phyloP scores from a whole-genome alignment of 2,888 invertebrate species.

The Leptinotarsa peninsularis region DNA sequence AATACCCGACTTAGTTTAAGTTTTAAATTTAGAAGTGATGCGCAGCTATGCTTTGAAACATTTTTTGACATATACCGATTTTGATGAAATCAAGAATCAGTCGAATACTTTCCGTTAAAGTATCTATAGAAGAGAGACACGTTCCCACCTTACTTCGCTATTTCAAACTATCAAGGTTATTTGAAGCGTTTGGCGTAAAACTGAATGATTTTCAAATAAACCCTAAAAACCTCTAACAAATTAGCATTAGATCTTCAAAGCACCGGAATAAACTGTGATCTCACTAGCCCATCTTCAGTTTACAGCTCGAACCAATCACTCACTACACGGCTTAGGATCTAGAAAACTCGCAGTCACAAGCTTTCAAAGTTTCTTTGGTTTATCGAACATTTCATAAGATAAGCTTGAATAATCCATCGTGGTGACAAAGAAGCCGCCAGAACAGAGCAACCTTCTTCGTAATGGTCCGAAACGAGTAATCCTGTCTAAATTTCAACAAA shows the following conservation, averaged over 20 bases:
- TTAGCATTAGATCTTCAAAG: background rate
- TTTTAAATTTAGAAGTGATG: no score
- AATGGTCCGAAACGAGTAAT: constrained; percentile 8
- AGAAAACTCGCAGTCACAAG: background rate
- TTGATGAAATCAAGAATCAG: no score
- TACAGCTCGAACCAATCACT: background rate
- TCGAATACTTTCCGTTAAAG: no score
- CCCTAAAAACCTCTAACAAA: background rate
- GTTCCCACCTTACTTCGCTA: no score
- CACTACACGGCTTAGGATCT: background rate
- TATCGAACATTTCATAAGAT: background rate
- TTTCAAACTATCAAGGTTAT: no score
- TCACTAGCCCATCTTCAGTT: background rate
- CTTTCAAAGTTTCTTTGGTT: background rate
- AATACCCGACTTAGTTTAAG: no score
- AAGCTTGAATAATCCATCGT: background rate
- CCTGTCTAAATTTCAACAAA: constrained; percentile 2
- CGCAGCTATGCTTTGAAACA: no score
- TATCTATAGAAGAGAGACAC: no score
- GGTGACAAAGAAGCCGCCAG: constrained; percentile 5
- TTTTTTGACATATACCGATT: no score
- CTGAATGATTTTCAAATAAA: no score
- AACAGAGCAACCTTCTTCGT: background rate
- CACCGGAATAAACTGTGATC: background rate
- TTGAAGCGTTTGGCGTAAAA: background rate